A percentile compares a stretch with the other conserved stretches of the same genome.
phyloP scores from a whole-genome alignment of 2,888 invertebrate genomes.

The Aphrophora alni region DNA sequence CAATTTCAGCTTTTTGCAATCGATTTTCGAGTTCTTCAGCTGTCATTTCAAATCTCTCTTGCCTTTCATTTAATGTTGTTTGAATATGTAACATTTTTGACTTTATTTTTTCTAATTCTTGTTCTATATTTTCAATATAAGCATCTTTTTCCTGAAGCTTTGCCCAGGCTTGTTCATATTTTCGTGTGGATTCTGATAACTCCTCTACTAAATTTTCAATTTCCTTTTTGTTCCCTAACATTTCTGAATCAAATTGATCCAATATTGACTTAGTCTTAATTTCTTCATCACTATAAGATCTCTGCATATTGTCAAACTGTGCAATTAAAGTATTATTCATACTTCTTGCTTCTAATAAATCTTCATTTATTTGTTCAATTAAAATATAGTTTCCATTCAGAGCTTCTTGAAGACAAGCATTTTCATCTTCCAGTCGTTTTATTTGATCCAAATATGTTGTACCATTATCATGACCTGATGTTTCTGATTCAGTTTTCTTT shows the following conservation, averaged over 20 bases:
- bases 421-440: conserved; percentile 29
- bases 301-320: conserved; percentile 43
- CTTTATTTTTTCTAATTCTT: conserved; percentile 57
- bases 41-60: conserved; percentile 66
- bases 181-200: conserved; percentile 33
- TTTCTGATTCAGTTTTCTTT: not conserved
- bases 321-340: conserved; percentile 42
- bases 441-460: conserved; percentile 9
- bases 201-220: conserved; percentile 52
- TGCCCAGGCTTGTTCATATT: conserved; percentile 55
- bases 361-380: conserved; percentile 35
- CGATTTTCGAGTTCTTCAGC: conserved; percentile 68
- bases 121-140: conserved; percentile 74
- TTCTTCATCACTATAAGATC: conserved; percentile 44
- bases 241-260: conserved; percentile 55
- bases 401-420: conserved; percentile 21
- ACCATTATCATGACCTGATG: not conserved
- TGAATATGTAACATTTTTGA: conserved; percentile 56
- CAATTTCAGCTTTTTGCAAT: conserved; percentile 65
- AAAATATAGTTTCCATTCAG: conserved; percentile 35
- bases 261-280: conserved; percentile 54
- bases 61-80: conserved; percentile 66
- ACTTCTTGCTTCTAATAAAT: conserved; percentile 39
- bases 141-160: conserved; percentile 78
- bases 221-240: conserved; percentile 56